Base-by-base conservation (phyloP, 2,113 vertebrate species). In the Otocyon megalotis region DNA sequence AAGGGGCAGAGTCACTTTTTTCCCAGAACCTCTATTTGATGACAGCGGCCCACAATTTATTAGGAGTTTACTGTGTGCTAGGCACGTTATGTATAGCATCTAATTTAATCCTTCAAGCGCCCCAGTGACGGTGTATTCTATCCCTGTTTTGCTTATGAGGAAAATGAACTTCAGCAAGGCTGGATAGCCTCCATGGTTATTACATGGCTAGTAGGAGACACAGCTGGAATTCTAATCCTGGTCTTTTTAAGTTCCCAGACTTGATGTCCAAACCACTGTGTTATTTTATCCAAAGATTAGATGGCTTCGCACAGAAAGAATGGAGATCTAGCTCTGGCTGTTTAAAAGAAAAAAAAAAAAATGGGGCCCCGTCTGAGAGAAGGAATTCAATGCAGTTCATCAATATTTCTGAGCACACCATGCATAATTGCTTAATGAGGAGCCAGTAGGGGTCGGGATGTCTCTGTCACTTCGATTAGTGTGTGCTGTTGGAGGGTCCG, bases 61-160 rank as follows among this genome's bases (percentile, higher is more conserved):
- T 89, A 63, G 92, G 26, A 92, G 30, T 90, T 91, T 95, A 81
- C 87, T 81, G 17, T 81, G 30, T 97, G 43, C n/a, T 69, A 54
- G 43, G 3, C 20, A 76, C n/a, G 89, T 97, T 24, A 20, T 81
- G 10, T 60, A 35, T 26, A 58, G 54, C 37, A 83, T 80, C 76
- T 88, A 11, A 87, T 30, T 95, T 92, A 69, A 62, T 62, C 50
- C 35, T 28, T 67, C 84, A 50, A 30, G 71, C n/a, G 30, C 20
- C 30, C 16, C 17, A 22, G 2, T 67, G 48, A 79, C 22, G 83
- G 22, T 32, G 54, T 85, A 50, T 76, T 71, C 48, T 80, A 67
- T 85, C 19, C 50, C 35, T 32, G 1, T 88, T 77, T 95, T 58
- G 30, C 50, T 95, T n/a, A 92, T 3, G 71, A 85, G 79, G 67